Evolutionary conservation across 1,140 invertebrate genomes (phyloP).

Genomic region (Lineus longissimus): DNA sequence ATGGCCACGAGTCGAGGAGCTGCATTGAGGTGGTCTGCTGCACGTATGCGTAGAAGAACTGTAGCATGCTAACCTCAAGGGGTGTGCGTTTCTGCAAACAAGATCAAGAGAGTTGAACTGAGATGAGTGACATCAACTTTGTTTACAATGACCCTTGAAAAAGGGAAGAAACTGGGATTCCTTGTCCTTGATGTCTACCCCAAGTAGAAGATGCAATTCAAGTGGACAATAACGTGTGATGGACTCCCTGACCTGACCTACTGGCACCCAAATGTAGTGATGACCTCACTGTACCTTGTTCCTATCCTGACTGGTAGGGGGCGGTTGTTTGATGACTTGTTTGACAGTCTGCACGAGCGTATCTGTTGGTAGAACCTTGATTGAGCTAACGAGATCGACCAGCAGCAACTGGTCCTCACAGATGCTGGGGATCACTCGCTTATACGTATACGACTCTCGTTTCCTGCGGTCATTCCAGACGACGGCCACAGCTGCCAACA

Average conservation of each 20-base stretch:
- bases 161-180: too few species aligned
- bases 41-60: slow-evolving; percentile 71
- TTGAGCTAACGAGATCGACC: slow-evolving; percentile 74
- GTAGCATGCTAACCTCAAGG: slow-evolving; percentile 63
- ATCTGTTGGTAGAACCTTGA: slow-evolving; percentile 80
- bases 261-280: background rate
- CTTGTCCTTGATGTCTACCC: too few species aligned
- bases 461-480: slow-evolving; percentile 77
- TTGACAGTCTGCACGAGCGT: slow-evolving; percentile 80
- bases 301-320: slow-evolving; percentile 56
- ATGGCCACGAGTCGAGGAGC: slow-evolving; percentile 75
- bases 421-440: slow-evolving; percentile 59
- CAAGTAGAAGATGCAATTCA: too few species aligned
- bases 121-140: too few species aligned
- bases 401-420: slow-evolving; percentile 72
- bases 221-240: too few species aligned
- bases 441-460: slow-evolving; percentile 23
- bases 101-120: slow-evolving; percentile 1
- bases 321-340: slow-evolving; percentile 75
- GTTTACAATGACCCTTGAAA: too few species aligned
- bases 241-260: background rate
- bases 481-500: slow-evolving; percentile 80
- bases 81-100: slow-evolving; percentile 47
- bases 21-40: slow-evolving; percentile 62
- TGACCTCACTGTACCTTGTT: slow-evolving; percentile 25